Percentiles rank a stretch among this genome's conserved stretches.
Conservation (phyloP, 2,888 invertebrate genomes). For the Eumerus sabulonum region DNA sequence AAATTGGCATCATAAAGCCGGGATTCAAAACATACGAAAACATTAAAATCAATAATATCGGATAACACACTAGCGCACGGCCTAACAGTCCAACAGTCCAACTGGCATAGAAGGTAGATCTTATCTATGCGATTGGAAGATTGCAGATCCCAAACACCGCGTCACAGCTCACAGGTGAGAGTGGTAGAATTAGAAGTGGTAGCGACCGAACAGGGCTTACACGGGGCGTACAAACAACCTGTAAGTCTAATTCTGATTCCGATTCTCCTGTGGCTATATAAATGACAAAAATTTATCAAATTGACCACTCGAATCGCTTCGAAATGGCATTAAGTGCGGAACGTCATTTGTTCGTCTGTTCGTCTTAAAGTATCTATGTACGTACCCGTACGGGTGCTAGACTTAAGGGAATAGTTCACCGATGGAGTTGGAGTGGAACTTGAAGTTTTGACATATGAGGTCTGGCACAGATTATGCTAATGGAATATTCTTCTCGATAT, state of each 20-base stretch:
- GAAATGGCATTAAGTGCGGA: slow-evolving; percentile 68
- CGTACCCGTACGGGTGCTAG: slow-evolving; percentile 14
- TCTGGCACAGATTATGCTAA: slow-evolving; percentile 72
- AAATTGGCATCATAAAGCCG: slow-evolving; percentile 67
- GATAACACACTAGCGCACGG: slow-evolving; percentile 52
- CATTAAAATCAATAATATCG: slow-evolving; percentile 69
- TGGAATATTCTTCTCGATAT: slow-evolving; percentile 70
- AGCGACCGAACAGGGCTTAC: slow-evolving; percentile 6
- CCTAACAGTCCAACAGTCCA: slow-evolving; percentile 7
- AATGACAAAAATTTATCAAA: slow-evolving; percentile 69
- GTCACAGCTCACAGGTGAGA: slow-evolving; percentile 5
- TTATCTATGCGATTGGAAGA: slow-evolving; percentile 55
- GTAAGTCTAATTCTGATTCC: slow-evolving; percentile 25
- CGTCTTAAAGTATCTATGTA: not conserved
- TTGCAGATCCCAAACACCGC: slow-evolving; percentile 9
- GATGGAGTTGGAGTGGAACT: slow-evolving; percentile 23
- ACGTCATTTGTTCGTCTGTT: slow-evolving; percentile 55
- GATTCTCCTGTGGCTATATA: slow-evolving; percentile 66
- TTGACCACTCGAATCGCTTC: slow-evolving; percentile 67
- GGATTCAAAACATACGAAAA: slow-evolving; percentile 68
- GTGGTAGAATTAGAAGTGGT: not conserved
- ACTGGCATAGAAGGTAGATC: slow-evolving; percentile 22
- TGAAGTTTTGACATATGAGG: slow-evolving; percentile 70
- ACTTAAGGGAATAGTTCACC: slow-evolving; percentile 67
- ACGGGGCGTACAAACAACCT: slow-evolving; percentile 40